Percentiles rank a stretch among this genome's conserved stretches.
Conservation (phyloP, 2,113 vertebrate species). For the Cheirogaleus medius region DNA sequence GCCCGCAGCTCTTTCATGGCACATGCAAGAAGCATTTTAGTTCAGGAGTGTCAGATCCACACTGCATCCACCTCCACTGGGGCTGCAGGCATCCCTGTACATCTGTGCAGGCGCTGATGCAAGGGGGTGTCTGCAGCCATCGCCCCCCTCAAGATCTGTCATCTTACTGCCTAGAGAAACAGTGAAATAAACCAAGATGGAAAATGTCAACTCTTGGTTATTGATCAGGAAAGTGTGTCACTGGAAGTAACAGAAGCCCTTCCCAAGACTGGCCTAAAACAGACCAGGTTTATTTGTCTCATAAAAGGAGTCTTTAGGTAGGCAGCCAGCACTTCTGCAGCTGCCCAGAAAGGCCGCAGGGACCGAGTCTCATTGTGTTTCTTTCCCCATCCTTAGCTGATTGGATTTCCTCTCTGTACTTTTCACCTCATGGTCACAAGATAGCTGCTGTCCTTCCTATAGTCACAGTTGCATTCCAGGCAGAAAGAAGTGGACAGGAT, state of each 20-base stretch:
- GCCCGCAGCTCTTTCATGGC: background rate
- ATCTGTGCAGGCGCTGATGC: background rate
- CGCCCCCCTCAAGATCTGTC: background rate
- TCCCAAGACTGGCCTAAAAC: background rate
- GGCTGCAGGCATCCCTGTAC: background rate
- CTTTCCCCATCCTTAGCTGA: background rate
- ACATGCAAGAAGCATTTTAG: background rate
- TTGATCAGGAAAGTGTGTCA: background rate
- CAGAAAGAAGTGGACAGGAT: background rate
- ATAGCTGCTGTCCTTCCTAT: background rate
- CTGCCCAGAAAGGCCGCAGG: background rate
- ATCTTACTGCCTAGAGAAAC: background rate
- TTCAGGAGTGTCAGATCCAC: background rate
- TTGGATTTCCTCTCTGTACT: background rate
- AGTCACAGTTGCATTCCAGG: background rate
- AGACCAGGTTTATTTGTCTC: background rate
- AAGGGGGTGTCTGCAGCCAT: background rate
- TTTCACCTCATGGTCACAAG: background rate
- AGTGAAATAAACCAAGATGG: background rate
- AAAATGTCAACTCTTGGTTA: background rate
- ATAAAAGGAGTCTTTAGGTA: background rate
- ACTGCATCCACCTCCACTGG: background rate
- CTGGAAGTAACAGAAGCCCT: background rate
- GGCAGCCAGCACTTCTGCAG: background rate
- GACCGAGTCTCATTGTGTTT: background rate